Conservation (phyloP, 2,113 vertebrate species). For the Lampris megalopsis region DNA sequence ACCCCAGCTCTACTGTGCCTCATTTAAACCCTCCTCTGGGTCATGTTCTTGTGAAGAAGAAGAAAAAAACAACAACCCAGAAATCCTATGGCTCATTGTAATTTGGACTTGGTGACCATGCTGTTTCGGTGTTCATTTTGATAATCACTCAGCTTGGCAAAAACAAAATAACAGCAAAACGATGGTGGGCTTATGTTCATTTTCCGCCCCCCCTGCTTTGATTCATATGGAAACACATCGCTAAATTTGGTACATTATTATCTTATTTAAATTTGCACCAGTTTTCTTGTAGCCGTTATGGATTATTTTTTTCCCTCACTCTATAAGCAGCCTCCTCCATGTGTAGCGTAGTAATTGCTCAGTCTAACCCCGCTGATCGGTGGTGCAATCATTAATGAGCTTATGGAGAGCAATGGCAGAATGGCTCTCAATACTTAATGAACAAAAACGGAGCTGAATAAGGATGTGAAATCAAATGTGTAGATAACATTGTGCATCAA, state of each 20-base stretch:
- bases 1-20: slow-evolving; percentile 29
- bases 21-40: slow-evolving; percentile 52
- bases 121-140: slow-evolving; percentile 24
- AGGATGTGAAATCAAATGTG: slow-evolving; percentile 52
- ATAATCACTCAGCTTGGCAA: slow-evolving; percentile 29
- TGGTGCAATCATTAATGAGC: slow-evolving; percentile 72
- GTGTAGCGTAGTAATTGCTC: slow-evolving; percentile 68
- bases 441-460: slow-evolving; percentile 53
- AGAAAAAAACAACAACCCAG: slow-evolving; percentile 25
- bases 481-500: slow-evolving; percentile 14
- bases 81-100: slow-evolving; percentile 32
- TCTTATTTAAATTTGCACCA: slow-evolving; percentile 53
- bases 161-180: slow-evolving; percentile 22
- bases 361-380: slow-evolving; percentile 62
- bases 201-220: slow-evolving; percentile 2
- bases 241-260: slow-evolving; percentile 53
- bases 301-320: slow-evolving; percentile 58
- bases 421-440: slow-evolving; percentile 60
- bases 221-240: slow-evolving; percentile 40
- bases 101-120: slow-evolving; percentile 37
- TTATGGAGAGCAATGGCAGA: slow-evolving; percentile 71
- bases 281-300: slow-evolving; percentile 65
- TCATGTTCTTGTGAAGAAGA: slow-evolving; percentile 43
- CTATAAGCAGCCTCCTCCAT: slow-evolving; percentile 63
- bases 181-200: slow-evolving; percentile 22